phyloP scores from a whole-genome alignment of 2,113 vertebrate species.

The Isichthys henryi region DNA sequence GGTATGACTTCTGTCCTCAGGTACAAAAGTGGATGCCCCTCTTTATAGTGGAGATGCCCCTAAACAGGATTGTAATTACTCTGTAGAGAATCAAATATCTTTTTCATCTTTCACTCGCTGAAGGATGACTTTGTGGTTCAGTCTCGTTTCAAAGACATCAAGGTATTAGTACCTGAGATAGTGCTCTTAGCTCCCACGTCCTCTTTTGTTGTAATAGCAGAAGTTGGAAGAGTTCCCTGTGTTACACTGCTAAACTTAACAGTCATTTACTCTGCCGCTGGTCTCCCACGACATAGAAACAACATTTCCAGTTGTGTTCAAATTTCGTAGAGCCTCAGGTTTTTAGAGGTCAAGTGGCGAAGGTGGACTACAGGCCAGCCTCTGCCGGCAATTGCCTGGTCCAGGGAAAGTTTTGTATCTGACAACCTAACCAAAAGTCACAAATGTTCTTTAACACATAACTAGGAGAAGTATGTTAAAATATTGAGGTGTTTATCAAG shows the following conservation, averaged over 20 bases:
- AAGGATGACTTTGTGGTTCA: constrained; percentile 5
- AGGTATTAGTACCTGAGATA: neutral
- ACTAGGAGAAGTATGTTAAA: neutral
- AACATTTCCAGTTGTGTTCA: neutral
- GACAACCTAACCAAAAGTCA: neutral
- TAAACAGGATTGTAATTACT: constrained; percentile 29
- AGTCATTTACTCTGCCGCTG: neutral
- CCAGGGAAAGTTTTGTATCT: neutral
- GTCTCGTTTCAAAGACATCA: neutral
- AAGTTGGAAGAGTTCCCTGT: neutral
- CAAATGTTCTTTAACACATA: neutral
- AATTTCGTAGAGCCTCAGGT: neutral
- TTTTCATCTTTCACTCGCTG: neutral
- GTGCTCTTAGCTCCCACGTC: neutral
- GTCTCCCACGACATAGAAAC: neutral
- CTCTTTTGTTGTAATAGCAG: neutral
- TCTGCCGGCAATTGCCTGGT: neutral
- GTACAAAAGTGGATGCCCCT: neutral
- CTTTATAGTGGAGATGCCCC: neutral
- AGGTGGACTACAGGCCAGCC: neutral
- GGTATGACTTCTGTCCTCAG: neutral
- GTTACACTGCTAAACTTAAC: neutral
- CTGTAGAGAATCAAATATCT: constrained; percentile 4
- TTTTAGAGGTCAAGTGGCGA: neutral
- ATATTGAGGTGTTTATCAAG: neutral